Conservation (phyloP, 2,888 invertebrate genomes). For the Rhaphigaster nebulosa region DNA sequence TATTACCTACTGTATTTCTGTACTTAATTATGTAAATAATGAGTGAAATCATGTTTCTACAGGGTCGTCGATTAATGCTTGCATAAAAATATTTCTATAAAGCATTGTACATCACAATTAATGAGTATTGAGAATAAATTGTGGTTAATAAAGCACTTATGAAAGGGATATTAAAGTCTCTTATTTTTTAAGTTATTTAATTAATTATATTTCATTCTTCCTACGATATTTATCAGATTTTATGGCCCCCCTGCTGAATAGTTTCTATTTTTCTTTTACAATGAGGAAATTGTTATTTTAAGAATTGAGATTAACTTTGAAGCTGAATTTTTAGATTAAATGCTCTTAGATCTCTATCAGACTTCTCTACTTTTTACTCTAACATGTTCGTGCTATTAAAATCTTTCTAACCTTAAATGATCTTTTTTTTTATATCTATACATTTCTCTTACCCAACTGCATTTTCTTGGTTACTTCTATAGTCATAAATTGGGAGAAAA, state of each 20-base stretch:
- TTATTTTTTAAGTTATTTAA: not conserved
- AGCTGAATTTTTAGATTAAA: not conserved
- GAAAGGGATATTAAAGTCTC: not conserved
- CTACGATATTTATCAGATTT: not conserved
- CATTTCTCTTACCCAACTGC: no score
- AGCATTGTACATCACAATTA: slow-evolving; percentile 18
- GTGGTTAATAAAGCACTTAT: slow-evolving; percentile 10
- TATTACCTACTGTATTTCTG: slow-evolving; percentile 24
- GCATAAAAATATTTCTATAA: slow-evolving; percentile 1
- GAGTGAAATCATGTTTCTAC: slow-evolving; percentile 39
- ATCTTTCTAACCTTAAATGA: not conserved
- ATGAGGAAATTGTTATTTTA: not conserved
- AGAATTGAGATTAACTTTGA: not conserved
- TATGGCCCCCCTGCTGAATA: not conserved
- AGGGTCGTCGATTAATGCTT: slow-evolving; percentile 32
- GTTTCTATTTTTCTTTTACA: not conserved
- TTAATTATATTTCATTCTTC: not conserved
- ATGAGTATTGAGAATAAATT: not conserved
- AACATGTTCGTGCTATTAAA: not conserved
- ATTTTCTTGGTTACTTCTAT: no score
- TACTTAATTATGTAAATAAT: slow-evolving; percentile 12
- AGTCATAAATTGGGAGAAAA: not conserved
- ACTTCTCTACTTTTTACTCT: not conserved
- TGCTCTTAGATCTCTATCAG: not conserved
- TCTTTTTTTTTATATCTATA: no score